Conservation (phyloP, 2,888 invertebrate genomes). For the Encarsia formosa region DNA sequence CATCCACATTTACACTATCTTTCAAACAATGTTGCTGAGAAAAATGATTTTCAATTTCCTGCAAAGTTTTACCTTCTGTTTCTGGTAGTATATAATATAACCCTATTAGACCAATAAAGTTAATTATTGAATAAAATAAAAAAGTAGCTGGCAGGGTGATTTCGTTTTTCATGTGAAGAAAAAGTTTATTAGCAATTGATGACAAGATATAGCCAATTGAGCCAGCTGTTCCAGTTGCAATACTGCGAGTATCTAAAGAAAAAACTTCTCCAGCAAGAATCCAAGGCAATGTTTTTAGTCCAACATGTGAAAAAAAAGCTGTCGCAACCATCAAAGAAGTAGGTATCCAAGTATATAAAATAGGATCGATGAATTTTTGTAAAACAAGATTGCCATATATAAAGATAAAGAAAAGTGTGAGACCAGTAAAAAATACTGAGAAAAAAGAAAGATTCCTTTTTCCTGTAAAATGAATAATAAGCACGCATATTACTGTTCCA, state of each 20-base stretch:
- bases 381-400: constrained; percentile 53
- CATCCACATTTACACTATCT: no score
- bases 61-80: constrained; percentile 73
- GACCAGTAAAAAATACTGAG: constrained; percentile 64
- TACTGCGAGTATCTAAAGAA: constrained; percentile 56
- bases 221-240: constrained; percentile 69
- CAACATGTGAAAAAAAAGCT: constrained; percentile 67
- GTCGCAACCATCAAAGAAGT: constrained; percentile 62
- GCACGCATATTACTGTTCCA: constrained; percentile 64
- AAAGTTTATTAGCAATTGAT: constrained; percentile 72
- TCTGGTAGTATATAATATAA: constrained; percentile 73
- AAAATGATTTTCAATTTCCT: constrained; percentile 69
- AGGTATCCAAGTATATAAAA: constrained; percentile 61
- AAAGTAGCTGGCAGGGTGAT: constrained; percentile 70
- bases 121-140: constrained; percentile 63
- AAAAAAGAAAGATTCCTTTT: constrained; percentile 66
- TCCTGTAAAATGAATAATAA: constrained; percentile 67
- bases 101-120: constrained; percentile 61
- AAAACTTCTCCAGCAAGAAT: constrained; percentile 73
- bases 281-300: constrained; percentile 73
- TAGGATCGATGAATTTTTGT: constrained; percentile 22
- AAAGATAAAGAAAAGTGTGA: constrained; percentile 63
- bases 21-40: constrained; percentile 56
- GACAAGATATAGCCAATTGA: constrained; percentile 73
- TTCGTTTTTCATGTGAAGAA: constrained; percentile 61